Evolutionary conservation across 2,113 vertebrate genomes (phyloP), one percentile per base, ranked within the genome.

Genomic region (Xenopus laevis): DNA sequence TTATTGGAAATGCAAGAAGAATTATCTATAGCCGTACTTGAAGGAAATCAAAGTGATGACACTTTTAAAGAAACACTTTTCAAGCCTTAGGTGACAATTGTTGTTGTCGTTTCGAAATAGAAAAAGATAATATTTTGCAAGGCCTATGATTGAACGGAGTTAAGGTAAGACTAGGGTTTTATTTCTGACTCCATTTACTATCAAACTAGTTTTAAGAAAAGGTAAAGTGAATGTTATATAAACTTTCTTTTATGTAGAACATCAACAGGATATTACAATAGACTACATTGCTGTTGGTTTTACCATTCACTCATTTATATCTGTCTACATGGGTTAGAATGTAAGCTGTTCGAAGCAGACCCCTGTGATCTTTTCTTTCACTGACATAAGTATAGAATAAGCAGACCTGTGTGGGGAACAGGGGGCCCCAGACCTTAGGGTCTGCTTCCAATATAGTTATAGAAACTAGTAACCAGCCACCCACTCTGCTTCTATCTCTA

Each of bases 1-100:
- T 89, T 82, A 85, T 84, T 87, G 85, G 87, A 90, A 89, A 82
- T 83, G 87, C 86, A 88, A 82, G 78, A 81, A 84, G 84, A 91
- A 88, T 89, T 82, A 89, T 91, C 81, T 85, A 85, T 85, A 90
- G 87, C 81, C 83, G 73, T 82, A 77, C 78, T 81, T 82, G 87
- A 88, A 81, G 40, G 46, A 77, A 87, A 86, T 82, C 79, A 83
- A 81, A 83, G 80, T 84, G 83, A 83, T 83, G 80, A 83, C 82
- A 81, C 80, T 84, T 79, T 78, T 58, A 72, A 79, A 84, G 53
- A 90, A 85, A 81, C 80, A 82, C 76, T 73, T 83, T 81, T 84
- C 80, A 82, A 79, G 79, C 75, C 70, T 79, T 84, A 80, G 87
- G 83, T 89, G 83, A 88, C 83, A 87, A 81, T 89, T 89, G 81